Percentiles rank a stretch among this genome's conserved stretches.
phyloP scores from a whole-genome alignment of 2,113 vertebrate species.

The Opisthocomus hoazin region DNA sequence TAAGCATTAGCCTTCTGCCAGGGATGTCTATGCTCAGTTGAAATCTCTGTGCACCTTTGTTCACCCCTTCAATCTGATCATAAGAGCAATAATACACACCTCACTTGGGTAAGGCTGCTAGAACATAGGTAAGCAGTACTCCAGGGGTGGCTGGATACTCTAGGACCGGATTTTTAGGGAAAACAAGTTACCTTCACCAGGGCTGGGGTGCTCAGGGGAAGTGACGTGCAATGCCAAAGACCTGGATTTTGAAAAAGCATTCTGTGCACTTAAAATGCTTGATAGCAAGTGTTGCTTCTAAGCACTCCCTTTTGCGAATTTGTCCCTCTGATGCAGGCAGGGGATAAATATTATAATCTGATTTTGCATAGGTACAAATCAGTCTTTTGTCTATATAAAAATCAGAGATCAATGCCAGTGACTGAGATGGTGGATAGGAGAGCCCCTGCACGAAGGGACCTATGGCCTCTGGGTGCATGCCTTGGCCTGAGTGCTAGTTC shows the following conservation, averaged over 20 bases:
- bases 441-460: fast-evolving
- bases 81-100: neutral
- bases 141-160: neutral
- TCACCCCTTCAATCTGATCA: neutral
- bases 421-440: neutral
- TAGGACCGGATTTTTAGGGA: neutral
- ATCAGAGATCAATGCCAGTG: neutral
- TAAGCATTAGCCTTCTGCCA: neutral
- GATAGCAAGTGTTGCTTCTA: neutral
- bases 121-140: neutral
- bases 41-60: neutral
- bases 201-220: neutral
- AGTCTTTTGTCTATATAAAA: neutral
- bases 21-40: neutral
- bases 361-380: neutral
- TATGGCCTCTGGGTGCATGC: neutral
- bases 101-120: neutral
- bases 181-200: neutral
- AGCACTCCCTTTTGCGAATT: neutral
- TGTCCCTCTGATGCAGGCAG: neutral
- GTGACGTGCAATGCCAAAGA: neutral
- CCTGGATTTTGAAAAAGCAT: neutral
- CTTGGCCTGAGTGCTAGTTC: neutral
- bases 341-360: neutral
- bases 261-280: neutral